These are phyloP conservation scores for Callyntrura guangdongensis DNA, from an alignment of 2,888 invertebrate species.

Conservation along the genomic window DNA sequence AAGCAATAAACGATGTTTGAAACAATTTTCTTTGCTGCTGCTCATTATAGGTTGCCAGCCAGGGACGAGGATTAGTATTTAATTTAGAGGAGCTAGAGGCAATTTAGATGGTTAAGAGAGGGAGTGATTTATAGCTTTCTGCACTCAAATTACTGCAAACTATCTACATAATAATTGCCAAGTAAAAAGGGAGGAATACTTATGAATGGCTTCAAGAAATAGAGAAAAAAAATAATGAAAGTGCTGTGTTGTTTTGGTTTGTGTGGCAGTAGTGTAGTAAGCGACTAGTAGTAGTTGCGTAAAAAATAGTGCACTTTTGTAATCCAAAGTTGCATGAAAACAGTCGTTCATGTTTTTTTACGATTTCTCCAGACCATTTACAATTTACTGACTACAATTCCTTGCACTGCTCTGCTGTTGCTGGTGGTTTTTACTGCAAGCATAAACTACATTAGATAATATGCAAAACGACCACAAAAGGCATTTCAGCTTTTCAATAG, in stretches of 20 bases:
- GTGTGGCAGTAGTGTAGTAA: constrained; percentile 6
- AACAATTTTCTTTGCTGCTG: background rate
- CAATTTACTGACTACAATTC: background rate
- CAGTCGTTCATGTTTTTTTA: background rate
- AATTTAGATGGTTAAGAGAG: constrained; percentile 6
- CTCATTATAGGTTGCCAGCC: background rate
- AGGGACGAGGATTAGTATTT: background rate
- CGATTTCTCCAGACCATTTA: background rate
- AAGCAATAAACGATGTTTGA: background rate
- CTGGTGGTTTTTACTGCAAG: too few species aligned
- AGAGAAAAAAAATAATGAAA: background rate
- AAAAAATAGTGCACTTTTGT: too few species aligned
- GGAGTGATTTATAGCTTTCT: constrained; percentile 47
- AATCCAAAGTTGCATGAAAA: background rate
- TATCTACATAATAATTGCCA: constrained; percentile 19
- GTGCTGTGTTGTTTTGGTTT: background rate
- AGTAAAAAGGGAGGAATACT: background rate
- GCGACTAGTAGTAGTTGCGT: background rate
- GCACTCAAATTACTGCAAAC: background rate
- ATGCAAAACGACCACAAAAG: too few species aligned
- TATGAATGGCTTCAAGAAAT: background rate
- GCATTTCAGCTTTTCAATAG: too few species aligned
- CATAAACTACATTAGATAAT: too few species aligned
- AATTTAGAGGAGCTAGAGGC: constrained; percentile 11
- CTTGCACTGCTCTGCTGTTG: too few species aligned